Conservation (phyloP, 2,113 vertebrate genomes). For the Ginglymostoma cirratum region DNA sequence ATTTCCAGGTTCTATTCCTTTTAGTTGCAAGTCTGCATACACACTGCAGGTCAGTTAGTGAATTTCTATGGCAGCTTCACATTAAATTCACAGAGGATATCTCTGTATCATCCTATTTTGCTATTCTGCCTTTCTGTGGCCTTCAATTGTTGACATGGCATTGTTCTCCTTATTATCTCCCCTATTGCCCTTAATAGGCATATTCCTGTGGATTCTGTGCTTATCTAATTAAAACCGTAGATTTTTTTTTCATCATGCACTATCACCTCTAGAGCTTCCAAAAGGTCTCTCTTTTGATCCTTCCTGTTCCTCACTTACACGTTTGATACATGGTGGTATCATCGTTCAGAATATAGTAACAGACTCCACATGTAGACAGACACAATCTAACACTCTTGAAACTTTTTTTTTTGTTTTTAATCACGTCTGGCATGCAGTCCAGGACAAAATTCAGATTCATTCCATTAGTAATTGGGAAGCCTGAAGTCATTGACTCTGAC, state of each 20-base stretch:
- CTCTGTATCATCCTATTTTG: neutral
- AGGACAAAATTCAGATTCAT: neutral
- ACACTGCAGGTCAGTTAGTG: neutral
- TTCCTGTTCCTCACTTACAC: neutral
- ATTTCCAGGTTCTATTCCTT: no score
- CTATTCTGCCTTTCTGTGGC: neutral
- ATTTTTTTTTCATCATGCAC: neutral
- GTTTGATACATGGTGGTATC: neutral
- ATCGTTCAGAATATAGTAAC: neutral
- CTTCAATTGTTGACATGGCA: neutral
- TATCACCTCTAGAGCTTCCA: neutral
- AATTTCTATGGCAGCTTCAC: neutral
- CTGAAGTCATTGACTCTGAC: neutral
- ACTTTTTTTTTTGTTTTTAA: neutral
- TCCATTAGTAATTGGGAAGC: neutral
- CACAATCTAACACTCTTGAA: neutral
- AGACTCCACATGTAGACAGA: neutral
- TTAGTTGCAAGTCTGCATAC: no score
- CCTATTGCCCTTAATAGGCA: neutral
- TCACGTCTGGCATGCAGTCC: neutral
- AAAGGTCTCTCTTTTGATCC: neutral
- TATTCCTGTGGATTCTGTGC: neutral
- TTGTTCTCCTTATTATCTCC: neutral
- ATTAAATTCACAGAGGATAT: neutral
- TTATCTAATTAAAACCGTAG: neutral